Evolutionary conservation across 2,888 invertebrate genomes (phyloP).

Genomic region (Athalia cordata): DNA sequence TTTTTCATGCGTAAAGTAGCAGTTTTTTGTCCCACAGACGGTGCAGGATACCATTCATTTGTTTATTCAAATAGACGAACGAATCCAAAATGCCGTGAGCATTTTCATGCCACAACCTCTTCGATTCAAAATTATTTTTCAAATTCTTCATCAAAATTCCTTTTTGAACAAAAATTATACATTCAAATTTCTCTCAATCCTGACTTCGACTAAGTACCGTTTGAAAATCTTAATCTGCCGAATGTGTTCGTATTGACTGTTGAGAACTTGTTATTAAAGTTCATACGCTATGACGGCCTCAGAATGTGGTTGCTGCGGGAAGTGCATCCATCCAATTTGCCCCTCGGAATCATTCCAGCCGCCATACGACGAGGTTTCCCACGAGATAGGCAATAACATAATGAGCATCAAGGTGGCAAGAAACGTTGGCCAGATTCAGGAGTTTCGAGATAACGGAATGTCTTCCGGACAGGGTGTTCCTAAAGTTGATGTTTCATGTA

Average conservation of each 20-base stretch:
- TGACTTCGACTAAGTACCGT: background rate
- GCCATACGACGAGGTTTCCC: conserved; percentile 57
- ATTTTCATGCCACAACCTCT: conserved; percentile 34
- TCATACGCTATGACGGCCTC: conserved; percentile 7
- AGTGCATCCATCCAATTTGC: conserved; percentile 38
- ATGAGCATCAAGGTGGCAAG: conserved; percentile 61
- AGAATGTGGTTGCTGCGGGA: conserved; percentile 25
- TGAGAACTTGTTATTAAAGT: background rate
- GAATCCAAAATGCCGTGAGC: background rate
- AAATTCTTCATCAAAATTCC: background rate
- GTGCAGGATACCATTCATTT: background rate
- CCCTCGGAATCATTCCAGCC: conserved; percentile 31
- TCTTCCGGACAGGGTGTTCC: conserved; percentile 7
- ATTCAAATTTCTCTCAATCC: background rate
- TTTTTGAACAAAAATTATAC: background rate
- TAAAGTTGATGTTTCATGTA: conserved; percentile 35
- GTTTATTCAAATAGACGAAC: background rate
- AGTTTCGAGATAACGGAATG: background rate
- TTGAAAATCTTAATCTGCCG: background rate
- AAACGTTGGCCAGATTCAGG: conserved; percentile 37
- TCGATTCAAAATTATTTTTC: conserved; percentile 13
- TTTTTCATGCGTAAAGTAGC: background rate
- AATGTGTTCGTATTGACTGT: background rate
- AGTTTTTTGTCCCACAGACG: background rate
- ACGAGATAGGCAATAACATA: conserved; percentile 56